Evolutionary conservation across 2,888 invertebrate species (phyloP).

Genomic region (Amorpha juglandis): DNA sequence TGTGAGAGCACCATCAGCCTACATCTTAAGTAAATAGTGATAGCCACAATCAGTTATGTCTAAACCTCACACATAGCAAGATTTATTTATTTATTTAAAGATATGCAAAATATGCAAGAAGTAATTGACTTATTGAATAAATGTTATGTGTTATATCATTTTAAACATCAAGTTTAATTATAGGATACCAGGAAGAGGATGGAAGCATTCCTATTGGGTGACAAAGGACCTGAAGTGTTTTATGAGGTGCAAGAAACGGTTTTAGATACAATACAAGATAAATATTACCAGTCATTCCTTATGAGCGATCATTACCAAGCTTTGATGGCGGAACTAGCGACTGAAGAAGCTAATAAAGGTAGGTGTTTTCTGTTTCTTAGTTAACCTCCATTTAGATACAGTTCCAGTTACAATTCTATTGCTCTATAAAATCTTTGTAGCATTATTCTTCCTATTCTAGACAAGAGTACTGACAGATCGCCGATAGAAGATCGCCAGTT

Average conservation of each 20-base stretch:
- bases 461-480: conserved; percentile 73
- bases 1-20: too few relatives aligned
- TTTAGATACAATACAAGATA: conserved; percentile 91
- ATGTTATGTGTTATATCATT: too few relatives aligned
- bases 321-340: conserved; percentile 87
- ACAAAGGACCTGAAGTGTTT: conserved; percentile 94
- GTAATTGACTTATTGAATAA: too few relatives aligned
- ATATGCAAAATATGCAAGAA: too few relatives aligned
- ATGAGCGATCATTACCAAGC: conserved; percentile 93
- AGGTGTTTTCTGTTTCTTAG: conserved; percentile 22
- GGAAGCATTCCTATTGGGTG: conserved; percentile 94
- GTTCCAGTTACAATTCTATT: too few relatives aligned
- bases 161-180: conserved; percentile 29
- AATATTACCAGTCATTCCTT: conserved; percentile 94
- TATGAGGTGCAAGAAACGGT: conserved; percentile 93
- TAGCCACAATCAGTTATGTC: too few relatives aligned
- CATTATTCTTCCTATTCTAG: conserved; percentile 47
- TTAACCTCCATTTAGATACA: too few relatives aligned
- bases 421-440: conserved; percentile 35
- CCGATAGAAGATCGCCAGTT: conserved; percentile 83
- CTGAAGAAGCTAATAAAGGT: conserved; percentile 83
- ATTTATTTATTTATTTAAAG: too few relatives aligned
- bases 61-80: too few relatives aligned
- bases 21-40: too few relatives aligned
- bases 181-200: conserved; percentile 90